Evolutionary conservation across 2,113 vertebrate genomes (phyloP).

Genomic region (Carettochelys insculpta): DNA sequence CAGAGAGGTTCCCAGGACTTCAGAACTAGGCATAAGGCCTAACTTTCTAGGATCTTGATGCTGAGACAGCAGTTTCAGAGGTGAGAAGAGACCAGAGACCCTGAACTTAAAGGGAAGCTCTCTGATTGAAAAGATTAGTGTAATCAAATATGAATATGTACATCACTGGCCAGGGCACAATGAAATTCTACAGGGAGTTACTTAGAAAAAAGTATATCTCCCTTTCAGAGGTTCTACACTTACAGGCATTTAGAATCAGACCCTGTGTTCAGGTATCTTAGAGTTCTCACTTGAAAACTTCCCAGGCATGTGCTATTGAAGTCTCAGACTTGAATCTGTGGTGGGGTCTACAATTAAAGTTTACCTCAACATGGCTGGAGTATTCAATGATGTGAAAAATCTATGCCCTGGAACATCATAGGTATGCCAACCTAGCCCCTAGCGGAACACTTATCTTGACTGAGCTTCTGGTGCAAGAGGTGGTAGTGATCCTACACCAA

Average conservation of each 20-base stretch:
- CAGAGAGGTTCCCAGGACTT: neutral
- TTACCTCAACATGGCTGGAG: neutral
- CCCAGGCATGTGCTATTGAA: neutral
- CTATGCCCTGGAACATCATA: neutral
- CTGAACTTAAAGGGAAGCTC: neutral
- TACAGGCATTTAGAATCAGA: neutral
- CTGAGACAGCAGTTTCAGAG: neutral
- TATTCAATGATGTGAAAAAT: neutral
- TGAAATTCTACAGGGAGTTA: too few species aligned
- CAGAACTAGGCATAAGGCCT: neutral
- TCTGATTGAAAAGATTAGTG: neutral
- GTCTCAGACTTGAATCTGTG: neutral
- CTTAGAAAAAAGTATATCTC: neutral
- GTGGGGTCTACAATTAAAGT: neutral
- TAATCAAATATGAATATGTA: neutral
- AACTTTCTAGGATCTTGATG: neutral
- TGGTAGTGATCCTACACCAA: neutral
- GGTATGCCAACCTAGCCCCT: neutral
- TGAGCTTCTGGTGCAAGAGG: neutral
- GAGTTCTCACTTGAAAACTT: neutral
- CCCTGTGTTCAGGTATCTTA: neutral
- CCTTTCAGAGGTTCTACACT: neutral
- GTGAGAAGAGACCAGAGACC: neutral
- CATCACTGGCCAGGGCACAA: neutral
- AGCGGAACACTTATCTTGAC: neutral